Conservation (phyloP, 2,797 vertebrate species). For the Gila robusta region DNA sequence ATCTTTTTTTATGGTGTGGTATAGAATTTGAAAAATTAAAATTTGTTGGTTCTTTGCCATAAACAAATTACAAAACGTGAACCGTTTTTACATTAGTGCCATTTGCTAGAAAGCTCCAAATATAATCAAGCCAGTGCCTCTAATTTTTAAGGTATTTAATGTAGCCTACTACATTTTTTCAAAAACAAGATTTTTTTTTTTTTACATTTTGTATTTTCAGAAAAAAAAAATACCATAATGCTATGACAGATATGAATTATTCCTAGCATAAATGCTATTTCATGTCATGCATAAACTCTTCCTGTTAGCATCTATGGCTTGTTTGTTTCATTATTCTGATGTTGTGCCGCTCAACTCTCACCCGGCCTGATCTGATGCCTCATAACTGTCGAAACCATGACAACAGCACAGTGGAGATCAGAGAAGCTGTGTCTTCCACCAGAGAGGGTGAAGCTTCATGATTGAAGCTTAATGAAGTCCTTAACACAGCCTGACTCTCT, state of each 20-base stretch:
- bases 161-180: background rate
- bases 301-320: constrained; percentile 43
- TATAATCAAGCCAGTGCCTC: background rate
- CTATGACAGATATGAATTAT: background rate
- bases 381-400: constrained; percentile 75
- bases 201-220: background rate
- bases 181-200: too few species aligned
- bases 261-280: background rate
- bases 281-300: constrained; percentile 42
- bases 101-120: background rate
- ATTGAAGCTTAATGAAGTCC: constrained; percentile 34
- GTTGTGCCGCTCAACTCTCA: constrained; percentile 56
- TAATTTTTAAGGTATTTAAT: background rate
- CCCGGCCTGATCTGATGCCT: constrained; percentile 58
- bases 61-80: background rate
- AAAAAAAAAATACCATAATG: background rate
- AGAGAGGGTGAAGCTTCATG: background rate
- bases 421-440: constrained; percentile 13
- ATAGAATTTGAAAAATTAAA: background rate
- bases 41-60: background rate
- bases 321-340: background rate
- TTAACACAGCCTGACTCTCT: constrained; percentile 38
- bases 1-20: background rate
- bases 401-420: constrained; percentile 48
- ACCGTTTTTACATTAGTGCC: too few species aligned